These are phyloP conservation scores for Hyles euphorbiae DNA, from an alignment of 1,140 invertebrate species.

Conservation along the genomic window DNA sequence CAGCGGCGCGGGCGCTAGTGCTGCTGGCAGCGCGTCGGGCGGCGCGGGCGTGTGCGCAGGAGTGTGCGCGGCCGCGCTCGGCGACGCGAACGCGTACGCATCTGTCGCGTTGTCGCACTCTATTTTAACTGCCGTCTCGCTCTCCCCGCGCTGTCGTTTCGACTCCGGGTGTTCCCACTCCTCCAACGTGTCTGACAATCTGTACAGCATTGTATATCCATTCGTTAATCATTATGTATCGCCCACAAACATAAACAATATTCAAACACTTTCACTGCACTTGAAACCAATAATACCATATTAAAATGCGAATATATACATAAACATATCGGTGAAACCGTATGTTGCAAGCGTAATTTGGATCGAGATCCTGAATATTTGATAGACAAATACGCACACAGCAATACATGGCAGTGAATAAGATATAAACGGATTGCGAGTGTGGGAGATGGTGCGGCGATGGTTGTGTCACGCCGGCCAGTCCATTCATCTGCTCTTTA, in stretches of 20 bases:
- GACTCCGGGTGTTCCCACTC: conserved; percentile 56
- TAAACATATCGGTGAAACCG: too few species aligned
- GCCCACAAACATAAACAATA: too few species aligned
- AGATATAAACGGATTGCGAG: too few species aligned
- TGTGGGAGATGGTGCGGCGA: too few species aligned
- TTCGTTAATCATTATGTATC: too few species aligned
- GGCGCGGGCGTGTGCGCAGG: conserved; percentile 24
- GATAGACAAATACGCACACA: too few species aligned
- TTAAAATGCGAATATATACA: too few species aligned
- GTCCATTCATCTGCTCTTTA: background rate
- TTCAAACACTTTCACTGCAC: background rate
- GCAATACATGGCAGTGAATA: too few species aligned
- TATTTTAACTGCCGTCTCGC: conserved; percentile 52
- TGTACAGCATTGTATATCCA: conserved; percentile 32
- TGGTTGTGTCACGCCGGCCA: too few species aligned
- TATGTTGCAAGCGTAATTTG: too few species aligned
- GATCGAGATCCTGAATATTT: too few species aligned
- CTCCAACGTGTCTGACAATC: conserved; percentile 57
- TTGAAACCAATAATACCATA: background rate
- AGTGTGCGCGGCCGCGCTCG: conserved; percentile 29
- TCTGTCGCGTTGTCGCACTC: conserved; percentile 69
- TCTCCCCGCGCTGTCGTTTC: conserved; percentile 46
- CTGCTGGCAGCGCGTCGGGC: conserved; percentile 28
- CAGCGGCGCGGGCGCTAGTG: conserved; percentile 24
- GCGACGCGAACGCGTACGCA: conserved; percentile 54